These are phyloP conservation scores for Heliconius aoede DNA, from an alignment of 2,888 invertebrate species.

Conservation along the genomic window DNA sequence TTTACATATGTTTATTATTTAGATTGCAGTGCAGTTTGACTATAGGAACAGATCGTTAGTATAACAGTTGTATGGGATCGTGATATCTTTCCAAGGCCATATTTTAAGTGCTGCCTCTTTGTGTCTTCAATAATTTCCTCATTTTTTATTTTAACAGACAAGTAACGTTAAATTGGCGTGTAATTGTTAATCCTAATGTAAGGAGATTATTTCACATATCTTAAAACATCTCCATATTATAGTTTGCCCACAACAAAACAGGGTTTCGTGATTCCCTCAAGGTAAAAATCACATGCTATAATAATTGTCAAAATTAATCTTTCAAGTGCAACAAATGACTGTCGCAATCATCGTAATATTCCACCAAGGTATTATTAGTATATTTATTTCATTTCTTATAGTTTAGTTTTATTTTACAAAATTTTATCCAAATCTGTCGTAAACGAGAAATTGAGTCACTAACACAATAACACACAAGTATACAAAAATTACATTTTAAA, in stretches of 20 bases:
- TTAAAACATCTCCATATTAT: slow-evolving; percentile 9
- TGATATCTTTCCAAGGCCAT: slow-evolving; percentile 64
- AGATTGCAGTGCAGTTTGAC: slow-evolving; percentile 30
- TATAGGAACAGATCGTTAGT: slow-evolving; percentile 50
- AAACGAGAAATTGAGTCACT: no score
- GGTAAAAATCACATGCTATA: slow-evolving; percentile 4
- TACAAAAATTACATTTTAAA: no score
- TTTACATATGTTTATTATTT: slow-evolving; percentile 35
- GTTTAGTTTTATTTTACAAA: no score
- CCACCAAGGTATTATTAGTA: neutral
- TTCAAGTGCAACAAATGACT: neutral
- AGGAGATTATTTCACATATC: slow-evolving; percentile 26
- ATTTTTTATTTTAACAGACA: slow-evolving; percentile 44
- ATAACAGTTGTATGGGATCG: slow-evolving; percentile 54
- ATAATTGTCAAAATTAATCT: slow-evolving; percentile 14
- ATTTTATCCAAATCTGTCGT: no score
- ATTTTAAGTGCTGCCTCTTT: slow-evolving; percentile 63
- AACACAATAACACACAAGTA: no score
- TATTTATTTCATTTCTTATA: no score
- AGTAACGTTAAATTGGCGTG: slow-evolving; percentile 38
- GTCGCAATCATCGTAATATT: neutral
- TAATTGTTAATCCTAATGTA: slow-evolving; percentile 31
- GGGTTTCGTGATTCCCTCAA: slow-evolving; percentile 8
- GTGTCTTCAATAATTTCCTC: slow-evolving; percentile 56
- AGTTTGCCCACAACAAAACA: neutral